A percentile compares a stretch with the other conserved stretches of the same genome.
These are phyloP conservation scores for Pentalonia nigronervosa DNA, from an alignment of 1,140 invertebrate species.

Conservation along the genomic window DNA sequence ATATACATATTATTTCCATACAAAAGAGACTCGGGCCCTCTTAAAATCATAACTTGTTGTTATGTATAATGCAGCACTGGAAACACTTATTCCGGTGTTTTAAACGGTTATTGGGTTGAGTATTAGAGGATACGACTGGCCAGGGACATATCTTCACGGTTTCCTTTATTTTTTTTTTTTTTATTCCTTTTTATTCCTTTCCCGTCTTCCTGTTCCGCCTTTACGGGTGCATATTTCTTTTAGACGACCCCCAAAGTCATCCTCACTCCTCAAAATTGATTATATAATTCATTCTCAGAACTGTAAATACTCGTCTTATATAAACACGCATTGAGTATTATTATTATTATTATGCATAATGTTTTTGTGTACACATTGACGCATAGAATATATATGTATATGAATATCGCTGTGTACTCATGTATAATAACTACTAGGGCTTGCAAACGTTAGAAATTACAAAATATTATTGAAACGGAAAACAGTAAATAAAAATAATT, in stretches of 20 bases:
- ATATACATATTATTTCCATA: conserved; percentile 5
- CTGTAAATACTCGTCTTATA: not conserved
- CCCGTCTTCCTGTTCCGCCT: not conserved
- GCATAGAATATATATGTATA: not conserved
- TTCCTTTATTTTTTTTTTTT: conserved; percentile 33
- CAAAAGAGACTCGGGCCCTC: conserved; percentile 4
- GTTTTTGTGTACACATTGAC: not conserved
- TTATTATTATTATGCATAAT: not conserved
- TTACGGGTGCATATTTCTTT: not conserved
- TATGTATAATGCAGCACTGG: conserved; percentile 26
- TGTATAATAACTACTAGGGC: too few relatives aligned
- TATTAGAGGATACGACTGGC: conserved; percentile 44
- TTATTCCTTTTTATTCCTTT: not conserved
- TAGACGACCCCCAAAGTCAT: conserved; percentile 1
- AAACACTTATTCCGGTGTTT: conserved; percentile 51
- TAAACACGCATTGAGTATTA: not conserved
- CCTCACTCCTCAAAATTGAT: conserved; percentile 3
- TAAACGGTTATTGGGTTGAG: conserved; percentile 50
- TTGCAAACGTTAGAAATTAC: too few relatives aligned
- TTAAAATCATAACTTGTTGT: conserved; percentile 53
- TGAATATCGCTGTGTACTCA: too few relatives aligned
- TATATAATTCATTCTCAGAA: not conserved
- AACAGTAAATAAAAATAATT: too few relatives aligned
- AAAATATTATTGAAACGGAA: too few relatives aligned
- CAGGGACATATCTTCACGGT: conserved; percentile 39